Base-by-base conservation (phyloP, 2,888 invertebrate species). In the Entomobrya proxima region DNA sequence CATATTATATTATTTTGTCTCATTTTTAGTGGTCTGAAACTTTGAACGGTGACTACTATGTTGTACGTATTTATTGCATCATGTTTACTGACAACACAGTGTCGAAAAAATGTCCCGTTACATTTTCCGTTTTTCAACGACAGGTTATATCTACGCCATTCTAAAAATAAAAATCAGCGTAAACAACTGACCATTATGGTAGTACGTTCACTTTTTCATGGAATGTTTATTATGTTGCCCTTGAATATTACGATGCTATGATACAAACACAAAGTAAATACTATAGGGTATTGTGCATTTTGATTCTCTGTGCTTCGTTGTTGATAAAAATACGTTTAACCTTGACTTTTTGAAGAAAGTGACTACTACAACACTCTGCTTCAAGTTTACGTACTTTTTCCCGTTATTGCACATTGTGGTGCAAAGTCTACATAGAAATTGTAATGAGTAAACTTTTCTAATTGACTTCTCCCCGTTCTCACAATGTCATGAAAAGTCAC, bases 251-350 rank as follows among this genome's bases (percentile, higher is more conserved):
- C 64, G 6, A 15, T 40, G 11, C 32, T 32, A 35, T 4, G 13
- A 35, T 35, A 2, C 11, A 13, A 6, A n/a, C 32, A n/a, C 1
- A 32, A 27, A 32, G 9, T 2, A 67, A 67, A 35, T 32, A 32
- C 15, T 2, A 47, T n/a, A 5, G n/a, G n/a, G 47, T 13, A 47
- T 47, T 13, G 47, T 47, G 3, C n/a, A 47, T n/a, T 47, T 58
- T 58, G 35, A 35, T 64, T 18, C 44, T 40, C 9, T 40, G 7
- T 7, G 44, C 15, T 40, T 40, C 15, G 7, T 35, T 35, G 27
- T 69, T 44, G 69, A 69, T 69, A 69, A 69, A 44, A 69, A 69
- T 69, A 69, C n/a, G n/a, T 27, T 47, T 69, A 69, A 69, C 69
- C 69, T 69, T 69, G 69, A 69, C 40, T 69, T 69, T 69, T 40